Conservation (phyloP, 1,140 invertebrate species). For the Psilanteris sp. region DNA sequence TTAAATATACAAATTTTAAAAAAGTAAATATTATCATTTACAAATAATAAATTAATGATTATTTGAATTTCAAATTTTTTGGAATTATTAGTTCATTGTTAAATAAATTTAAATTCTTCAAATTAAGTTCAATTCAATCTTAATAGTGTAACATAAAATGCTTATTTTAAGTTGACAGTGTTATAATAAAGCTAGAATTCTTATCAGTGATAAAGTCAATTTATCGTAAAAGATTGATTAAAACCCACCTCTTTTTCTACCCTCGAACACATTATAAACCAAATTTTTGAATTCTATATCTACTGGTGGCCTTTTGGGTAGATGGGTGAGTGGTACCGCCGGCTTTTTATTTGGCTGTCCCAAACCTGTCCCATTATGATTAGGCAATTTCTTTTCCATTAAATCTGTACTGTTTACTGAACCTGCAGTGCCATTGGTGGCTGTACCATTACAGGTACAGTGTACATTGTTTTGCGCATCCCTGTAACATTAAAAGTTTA, state of each 20-base stretch:
- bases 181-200: too few species aligned
- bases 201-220: too few species aligned
- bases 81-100: too few species aligned
- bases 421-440: slow-evolving; percentile 75
- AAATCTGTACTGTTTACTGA: slow-evolving; percentile 72
- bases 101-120: too few species aligned
- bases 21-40: too few species aligned
- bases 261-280: slow-evolving; percentile 91
- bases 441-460: slow-evolving; percentile 83
- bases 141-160: too few species aligned
- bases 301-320: slow-evolving; percentile 90
- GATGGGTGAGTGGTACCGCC: slow-evolving; percentile 84
- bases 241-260: slow-evolving; percentile 83
- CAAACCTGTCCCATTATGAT: slow-evolving; percentile 79
- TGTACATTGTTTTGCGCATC: slow-evolving; percentile 84
- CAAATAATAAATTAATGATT: too few species aligned
- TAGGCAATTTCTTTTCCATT: slow-evolving; percentile 84
- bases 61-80: too few species aligned
- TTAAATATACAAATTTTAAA: too few species aligned
- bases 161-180: too few species aligned
- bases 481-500: too few species aligned
- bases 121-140: too few species aligned
- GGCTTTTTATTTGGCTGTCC: slow-evolving; percentile 75
- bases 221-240: not conserved
- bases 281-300: slow-evolving; percentile 93